A percentile compares a stretch with the other conserved stretches of the same genome.
Conservation (phyloP, 2,888 invertebrate species). For the Andrena fulva region DNA sequence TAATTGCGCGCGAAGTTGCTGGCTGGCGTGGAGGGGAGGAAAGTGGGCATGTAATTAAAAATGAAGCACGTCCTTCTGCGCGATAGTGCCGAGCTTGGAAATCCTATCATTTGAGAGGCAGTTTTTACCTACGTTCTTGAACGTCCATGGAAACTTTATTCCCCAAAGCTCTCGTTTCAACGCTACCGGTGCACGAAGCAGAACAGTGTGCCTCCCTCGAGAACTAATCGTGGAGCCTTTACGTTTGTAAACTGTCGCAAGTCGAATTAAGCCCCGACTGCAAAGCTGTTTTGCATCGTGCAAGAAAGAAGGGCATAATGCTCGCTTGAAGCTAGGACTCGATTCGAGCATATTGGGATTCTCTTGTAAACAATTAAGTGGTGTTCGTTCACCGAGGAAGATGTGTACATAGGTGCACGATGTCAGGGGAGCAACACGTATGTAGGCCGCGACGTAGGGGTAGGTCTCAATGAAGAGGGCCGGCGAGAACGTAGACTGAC, state of each 20-base stretch:
- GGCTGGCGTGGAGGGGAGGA: background rate
- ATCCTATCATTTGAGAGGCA: background rate
- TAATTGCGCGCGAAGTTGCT: background rate
- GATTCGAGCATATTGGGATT: background rate
- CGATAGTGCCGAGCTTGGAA: background rate
- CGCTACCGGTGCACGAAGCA: too few relatives aligned
- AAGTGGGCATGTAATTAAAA: slow-evolving; percentile 53
- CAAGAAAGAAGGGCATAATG: too few relatives aligned
- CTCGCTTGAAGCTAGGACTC: too few relatives aligned
- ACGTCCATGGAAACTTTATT: background rate
- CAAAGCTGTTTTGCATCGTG: too few relatives aligned
- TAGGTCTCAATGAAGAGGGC: slow-evolving; percentile 51
- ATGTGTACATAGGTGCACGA: slow-evolving; percentile 8
- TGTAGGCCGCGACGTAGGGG: slow-evolving; percentile 23
- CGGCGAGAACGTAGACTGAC: slow-evolving; percentile 19
- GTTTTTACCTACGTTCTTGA: background rate
- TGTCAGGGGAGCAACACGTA: slow-evolving; percentile 56
- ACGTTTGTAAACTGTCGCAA: too few relatives aligned
- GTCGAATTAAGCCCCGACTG: too few relatives aligned
- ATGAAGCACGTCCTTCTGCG: slow-evolving; percentile 24
- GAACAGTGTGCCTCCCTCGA: too few relatives aligned
- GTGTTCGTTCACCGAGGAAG: background rate
- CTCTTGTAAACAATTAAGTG: background rate
- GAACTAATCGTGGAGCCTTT: too few relatives aligned
- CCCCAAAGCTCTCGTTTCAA: background rate